phyloP scores from a whole-genome alignment of 2,797 vertebrate species.

The Podargus strigoides region DNA sequence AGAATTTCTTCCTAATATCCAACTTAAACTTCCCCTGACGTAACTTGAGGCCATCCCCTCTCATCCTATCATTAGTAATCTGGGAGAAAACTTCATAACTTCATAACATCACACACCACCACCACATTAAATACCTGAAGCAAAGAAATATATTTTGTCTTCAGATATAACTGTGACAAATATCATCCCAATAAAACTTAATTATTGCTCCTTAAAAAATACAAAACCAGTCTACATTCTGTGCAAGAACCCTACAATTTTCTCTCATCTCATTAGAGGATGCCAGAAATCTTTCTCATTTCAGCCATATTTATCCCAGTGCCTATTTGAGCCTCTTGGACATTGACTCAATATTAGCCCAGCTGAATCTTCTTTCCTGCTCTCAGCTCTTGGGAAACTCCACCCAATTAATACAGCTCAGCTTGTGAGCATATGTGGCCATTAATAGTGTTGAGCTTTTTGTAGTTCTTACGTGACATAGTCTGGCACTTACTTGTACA shows the following conservation, averaged over 20 bases:
- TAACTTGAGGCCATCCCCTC: no score
- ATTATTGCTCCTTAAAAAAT: background rate
- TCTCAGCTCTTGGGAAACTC: background rate
- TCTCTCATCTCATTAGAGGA: background rate
- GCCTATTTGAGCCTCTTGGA: background rate
- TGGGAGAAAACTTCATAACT: no score
- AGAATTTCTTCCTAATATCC: no score
- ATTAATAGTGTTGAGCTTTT: background rate
- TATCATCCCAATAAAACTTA: background rate
- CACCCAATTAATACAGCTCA: background rate
- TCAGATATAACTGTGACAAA: background rate
- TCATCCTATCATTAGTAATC: no score
- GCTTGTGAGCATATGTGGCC: background rate
- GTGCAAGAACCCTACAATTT: background rate
- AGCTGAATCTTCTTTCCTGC: background rate
- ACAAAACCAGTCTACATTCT: background rate
- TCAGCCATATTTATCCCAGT: background rate
- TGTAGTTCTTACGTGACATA: background rate
- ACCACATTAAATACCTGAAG: background rate
- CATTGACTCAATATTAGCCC: background rate
- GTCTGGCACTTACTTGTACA: background rate
- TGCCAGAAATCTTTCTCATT: background rate
- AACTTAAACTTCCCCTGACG: no score
- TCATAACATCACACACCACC: background rate
- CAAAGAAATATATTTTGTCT: background rate